These are phyloP conservation scores for Neogale vison DNA, from an alignment of 2,113 vertebrate genomes.

Conservation along the genomic window DNA sequence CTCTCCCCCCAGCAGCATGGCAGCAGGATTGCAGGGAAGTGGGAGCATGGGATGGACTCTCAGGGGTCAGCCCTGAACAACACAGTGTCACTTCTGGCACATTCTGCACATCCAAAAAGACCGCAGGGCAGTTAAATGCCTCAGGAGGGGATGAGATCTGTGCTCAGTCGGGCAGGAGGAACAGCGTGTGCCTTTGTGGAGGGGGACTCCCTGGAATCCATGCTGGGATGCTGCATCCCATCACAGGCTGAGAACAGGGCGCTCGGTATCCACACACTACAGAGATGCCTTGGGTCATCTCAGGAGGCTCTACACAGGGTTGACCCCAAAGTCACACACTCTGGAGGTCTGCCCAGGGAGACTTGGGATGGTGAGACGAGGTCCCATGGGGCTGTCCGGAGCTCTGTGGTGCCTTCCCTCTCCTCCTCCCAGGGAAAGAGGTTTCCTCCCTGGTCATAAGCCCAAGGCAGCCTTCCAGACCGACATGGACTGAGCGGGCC, in stretches of 20 bases:
- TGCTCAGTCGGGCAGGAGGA: background rate
- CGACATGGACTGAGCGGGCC: no score
- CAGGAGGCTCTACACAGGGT: background rate
- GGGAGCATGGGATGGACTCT: background rate
- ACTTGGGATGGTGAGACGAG: background rate
- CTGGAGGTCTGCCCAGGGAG: background rate
- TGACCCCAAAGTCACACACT: background rate
- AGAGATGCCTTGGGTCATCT: background rate
- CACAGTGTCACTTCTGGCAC: no score
- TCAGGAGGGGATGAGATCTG: rapidly evolving
- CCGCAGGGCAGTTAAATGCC: rapidly evolving
- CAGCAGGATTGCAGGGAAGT: background rate
- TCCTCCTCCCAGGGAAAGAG: no score
- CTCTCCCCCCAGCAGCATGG: background rate
- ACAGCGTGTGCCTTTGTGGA: rapidly evolving
- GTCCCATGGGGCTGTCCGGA: rapidly evolving
- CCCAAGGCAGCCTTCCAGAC: background rate
- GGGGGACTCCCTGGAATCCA: rapidly evolving
- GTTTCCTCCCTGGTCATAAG: background rate
- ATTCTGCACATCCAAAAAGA: background rate
- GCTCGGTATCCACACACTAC: no score
- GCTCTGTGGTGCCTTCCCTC: background rate
- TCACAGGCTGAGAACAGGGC: background rate
- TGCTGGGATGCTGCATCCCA: no score
- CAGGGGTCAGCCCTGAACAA: background rate